phyloP scores from a whole-genome alignment of 2,113 vertebrate species.

The Thamnophis sirtalis region DNA sequence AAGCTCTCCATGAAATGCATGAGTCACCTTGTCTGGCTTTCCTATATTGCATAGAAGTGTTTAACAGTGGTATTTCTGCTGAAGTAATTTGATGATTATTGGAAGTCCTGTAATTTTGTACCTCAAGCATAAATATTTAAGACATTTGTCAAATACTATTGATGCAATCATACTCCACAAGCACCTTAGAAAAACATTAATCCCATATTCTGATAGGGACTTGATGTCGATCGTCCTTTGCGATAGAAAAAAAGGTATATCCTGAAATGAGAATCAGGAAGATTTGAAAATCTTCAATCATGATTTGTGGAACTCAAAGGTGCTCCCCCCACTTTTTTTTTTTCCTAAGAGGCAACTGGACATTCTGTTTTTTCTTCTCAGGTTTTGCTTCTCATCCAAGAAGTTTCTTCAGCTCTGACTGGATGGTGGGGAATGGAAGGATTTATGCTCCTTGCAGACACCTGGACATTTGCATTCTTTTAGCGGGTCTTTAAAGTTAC shows the following conservation, averaged over 20 bases:
- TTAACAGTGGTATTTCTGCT: constrained; percentile 58
- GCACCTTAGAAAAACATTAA: neutral
- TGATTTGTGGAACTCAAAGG: neutral
- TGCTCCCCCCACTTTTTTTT: too few relatives aligned
- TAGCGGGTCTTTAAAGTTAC: too few relatives aligned
- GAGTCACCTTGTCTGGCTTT: constrained; percentile 63
- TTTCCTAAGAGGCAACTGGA: too few relatives aligned
- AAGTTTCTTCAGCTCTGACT: too few relatives aligned
- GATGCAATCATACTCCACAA: neutral
- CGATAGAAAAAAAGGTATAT: neutral
- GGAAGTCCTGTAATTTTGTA: constrained; percentile 15
- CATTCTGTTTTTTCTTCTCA: too few relatives aligned
- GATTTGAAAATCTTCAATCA: neutral
- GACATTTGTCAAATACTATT: constrained; percentile 5
- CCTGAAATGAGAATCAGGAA: neutral
- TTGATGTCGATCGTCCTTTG: neutral
- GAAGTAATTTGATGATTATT: constrained; percentile 52
- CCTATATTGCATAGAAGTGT: constrained; percentile 49
- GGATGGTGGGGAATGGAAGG: too few relatives aligned
- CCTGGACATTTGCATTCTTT: too few relatives aligned
- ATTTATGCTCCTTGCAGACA: too few relatives aligned
- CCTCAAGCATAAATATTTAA: constrained; percentile 44
- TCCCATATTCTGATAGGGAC: neutral
- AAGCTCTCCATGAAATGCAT: constrained; percentile 58
- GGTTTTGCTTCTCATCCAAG: too few relatives aligned